Percentiles rank a stretch among this genome's conserved stretches.
These are phyloP conservation scores for Sebastes oblongus DNA, from an alignment of 2,797 vertebrate genomes.

Conservation along the genomic window DNA sequence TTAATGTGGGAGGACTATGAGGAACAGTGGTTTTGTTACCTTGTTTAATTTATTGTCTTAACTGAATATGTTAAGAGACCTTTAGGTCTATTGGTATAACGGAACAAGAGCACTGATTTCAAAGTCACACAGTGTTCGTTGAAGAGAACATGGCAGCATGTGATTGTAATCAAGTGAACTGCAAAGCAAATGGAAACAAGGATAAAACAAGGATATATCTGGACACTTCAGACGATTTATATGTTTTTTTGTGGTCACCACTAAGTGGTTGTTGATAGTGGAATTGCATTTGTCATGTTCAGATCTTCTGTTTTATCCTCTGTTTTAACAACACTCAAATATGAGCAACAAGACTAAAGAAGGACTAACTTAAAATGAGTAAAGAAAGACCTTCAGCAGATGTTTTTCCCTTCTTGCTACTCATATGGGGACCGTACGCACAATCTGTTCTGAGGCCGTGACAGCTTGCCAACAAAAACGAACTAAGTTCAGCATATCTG, in stretches of 20 bases:
- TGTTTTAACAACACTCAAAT: slow-evolving; percentile 16
- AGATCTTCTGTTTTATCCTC: slow-evolving; percentile 40
- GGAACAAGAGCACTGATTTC: slow-evolving; percentile 10
- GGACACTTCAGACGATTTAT: background rate
- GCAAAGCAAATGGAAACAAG: slow-evolving; percentile 5
- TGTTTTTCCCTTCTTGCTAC: slow-evolving; percentile 38
- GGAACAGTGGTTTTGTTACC: slow-evolving; percentile 34
- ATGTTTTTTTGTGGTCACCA: background rate
- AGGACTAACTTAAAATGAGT: slow-evolving; percentile 3
- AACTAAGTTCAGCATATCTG: slow-evolving; percentile 24
- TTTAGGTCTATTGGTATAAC: background rate
- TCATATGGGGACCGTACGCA: slow-evolving; percentile 36
- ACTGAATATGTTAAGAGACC: slow-evolving; percentile 8
- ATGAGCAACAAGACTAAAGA: background rate
- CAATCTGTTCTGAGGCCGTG: slow-evolving; percentile 2
- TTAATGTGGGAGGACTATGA: slow-evolving; percentile 48
- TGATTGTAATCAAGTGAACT: background rate
- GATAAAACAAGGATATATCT: background rate
- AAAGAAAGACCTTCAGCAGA: slow-evolving; percentile 43
- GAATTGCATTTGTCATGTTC: slow-evolving; percentile 4
- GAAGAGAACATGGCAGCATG: background rate
- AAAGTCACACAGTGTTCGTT: background rate
- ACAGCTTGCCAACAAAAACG: slow-evolving; percentile 34
- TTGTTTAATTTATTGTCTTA: slow-evolving; percentile 37
- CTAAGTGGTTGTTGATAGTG: background rate